Base-by-base conservation (phyloP, 2,797 vertebrate species). In the Coendou prehensilis region DNA sequence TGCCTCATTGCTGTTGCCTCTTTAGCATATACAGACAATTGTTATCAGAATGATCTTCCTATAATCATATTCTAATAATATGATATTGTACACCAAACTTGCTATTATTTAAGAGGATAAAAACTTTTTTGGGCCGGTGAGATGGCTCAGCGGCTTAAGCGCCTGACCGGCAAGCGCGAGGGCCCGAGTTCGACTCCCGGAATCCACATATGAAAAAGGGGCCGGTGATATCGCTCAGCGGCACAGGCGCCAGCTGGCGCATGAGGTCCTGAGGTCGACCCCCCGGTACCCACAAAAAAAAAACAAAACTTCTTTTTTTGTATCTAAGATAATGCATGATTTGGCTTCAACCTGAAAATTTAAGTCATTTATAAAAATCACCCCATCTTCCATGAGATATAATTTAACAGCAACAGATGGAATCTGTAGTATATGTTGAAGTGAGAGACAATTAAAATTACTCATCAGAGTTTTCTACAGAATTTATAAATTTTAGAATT, bases 401-500 rank as follows among this genome's bases (percentile, higher is more conserved):
- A 47, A 71, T 11, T 17, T 78, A 79, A 63, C 4, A 63, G 4
- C 23, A 64, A 57, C n/a, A 73, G 5, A 17, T 52, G 23, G 8
- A 90, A 22, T 50, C 18, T 80, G 1, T 64, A 78, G 30, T 83
- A 23, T 57, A 33, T 63, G 23, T 45, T 96, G 20, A n/a, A 50
- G 2, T 2, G 56, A 18, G 9, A 23, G 2, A 57, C 5, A 79
- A 69, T 76, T 81, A 69, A 59, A 87, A 87, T 63, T 63, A 57
- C 18, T 82, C 73, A 28, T 9, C 23, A 69, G 54, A 69, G 5
- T 54, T 78, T 79, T 90, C 30, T 78, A 50, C 37, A 57, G 6
- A 87, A 61, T 17, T 63, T 94, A 33, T 1, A 83, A 14, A 41
- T 33, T 78, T 84, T 89, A 85, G 17, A 94, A 76, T 85, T 86